Base-by-base conservation (phyloP, 1,140 invertebrate species). In the Atopsyche davidsoni region DNA sequence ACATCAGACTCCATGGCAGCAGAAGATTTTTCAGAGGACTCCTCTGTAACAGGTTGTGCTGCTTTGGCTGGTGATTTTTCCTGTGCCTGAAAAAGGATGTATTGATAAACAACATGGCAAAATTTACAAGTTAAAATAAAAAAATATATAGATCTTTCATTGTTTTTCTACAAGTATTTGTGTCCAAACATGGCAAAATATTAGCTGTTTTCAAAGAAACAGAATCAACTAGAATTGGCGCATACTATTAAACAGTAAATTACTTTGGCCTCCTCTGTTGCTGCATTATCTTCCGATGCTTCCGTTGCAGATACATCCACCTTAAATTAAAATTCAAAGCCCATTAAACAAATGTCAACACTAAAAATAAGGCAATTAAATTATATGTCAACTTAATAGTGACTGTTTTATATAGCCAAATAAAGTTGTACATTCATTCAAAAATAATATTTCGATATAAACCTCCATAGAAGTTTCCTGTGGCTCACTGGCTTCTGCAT, bases 381-480 rank as follows among this genome's bases (percentile, higher is more conserved):
- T 31, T 31, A 7, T 7, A n/a, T n/a, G 25, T 9, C 6, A 13
- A 39, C 18, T 39, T 4, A 39, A 13, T 19, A 39, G 22, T 13
- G 14, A 36, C 11, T 36, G 13, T 14, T 9, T 7, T 13, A 36
- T 14, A 13, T 11, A 9, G 17, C 11, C 6, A 4, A 36, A 36
- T 13, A 7, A 36, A 14, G 35, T 7, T 13, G 11, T 36, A 28
- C 7, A 28, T 9, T 28, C 7, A 28, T 28, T 9, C 13, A 9
- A 28, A 28, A 28, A 28, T 9, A 41, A 3, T 10, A 21, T 21
- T 14, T 41, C 14, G 18, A 18, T 21, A 41, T 41, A 28, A 28
- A 45, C 43, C 24, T 45, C 43, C 22, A 45, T 16, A 2, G 40
- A 4, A 16, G 18, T 36, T 16, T 40, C 24, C 25, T 39, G 11